Evolutionary conservation across 2,113 vertebrate species (phyloP).

Genomic region (Sminthopsis crassicaudata): DNA sequence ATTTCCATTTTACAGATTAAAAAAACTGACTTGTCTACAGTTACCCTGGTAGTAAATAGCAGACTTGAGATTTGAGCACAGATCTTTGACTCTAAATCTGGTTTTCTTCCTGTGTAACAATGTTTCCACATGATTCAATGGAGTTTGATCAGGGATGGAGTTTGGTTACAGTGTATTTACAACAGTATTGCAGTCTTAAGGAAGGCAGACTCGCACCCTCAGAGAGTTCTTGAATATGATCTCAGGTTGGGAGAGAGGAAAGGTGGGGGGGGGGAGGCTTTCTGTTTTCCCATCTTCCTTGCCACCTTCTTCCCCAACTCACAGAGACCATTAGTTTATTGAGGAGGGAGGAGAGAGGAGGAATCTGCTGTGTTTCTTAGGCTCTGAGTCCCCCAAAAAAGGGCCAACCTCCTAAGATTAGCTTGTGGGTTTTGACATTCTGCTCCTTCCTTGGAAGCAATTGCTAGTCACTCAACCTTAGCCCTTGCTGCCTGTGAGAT

Average conservation of each 20-base stretch:
- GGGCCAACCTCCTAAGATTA: background rate
- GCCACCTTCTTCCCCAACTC: background rate
- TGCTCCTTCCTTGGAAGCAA: slow-evolving; percentile 23
- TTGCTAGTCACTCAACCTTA: background rate
- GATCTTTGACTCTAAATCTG: background rate
- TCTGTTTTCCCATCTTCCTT: background rate
- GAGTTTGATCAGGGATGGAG: background rate
- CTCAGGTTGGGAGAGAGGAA: background rate
- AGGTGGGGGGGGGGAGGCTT: background rate
- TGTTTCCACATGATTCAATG: background rate
- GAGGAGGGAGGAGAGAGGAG: background rate
- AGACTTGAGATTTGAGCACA: background rate
- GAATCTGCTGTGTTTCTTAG: background rate
- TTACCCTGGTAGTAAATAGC: background rate
- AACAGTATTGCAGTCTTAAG: background rate
- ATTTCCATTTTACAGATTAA: background rate
- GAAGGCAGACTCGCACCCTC: background rate
- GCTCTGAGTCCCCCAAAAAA: background rate
- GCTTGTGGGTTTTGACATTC: background rate
- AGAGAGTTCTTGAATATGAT: background rate
- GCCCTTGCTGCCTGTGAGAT: background rate
- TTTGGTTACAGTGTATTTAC: background rate
- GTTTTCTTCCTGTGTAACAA: background rate
- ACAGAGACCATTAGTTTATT: background rate
- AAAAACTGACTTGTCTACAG: background rate